Evolutionary conservation across 1,140 invertebrate genomes (phyloP), one percentile per base, ranked within the genome.

Genomic region (Tetraneura akinire): DNA sequence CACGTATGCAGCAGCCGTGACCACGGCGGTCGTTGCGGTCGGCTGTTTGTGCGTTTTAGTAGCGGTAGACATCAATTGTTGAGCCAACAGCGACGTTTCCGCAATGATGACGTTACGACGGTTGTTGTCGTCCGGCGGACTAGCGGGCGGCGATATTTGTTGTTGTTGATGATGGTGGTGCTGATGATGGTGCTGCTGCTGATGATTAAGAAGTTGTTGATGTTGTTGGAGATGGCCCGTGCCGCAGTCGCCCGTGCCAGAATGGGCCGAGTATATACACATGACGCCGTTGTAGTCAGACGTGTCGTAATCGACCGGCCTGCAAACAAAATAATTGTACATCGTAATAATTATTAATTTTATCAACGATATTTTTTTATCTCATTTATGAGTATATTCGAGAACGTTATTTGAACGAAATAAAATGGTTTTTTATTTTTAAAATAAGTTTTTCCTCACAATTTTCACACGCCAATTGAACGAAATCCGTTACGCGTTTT

Each of bases 241-340:
- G 8, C 32, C 32, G 18, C n/a, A 21, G 66, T 18, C 9, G 23
- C 6, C 47, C 3, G n/a, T 11, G 21, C 8, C 16, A 2, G 14
- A 11, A 9, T n/a, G 37, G n/a, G 64, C 10, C 14, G 68, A 18
- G 68, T 29, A 29, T 11, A 71, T 29, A 23, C 49, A 49, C 68
- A 71, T 51, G 23, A 71, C 47, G 9, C 47, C 45, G 68, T 51
- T 51, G 23, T 51, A 51, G 18, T 71, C 68, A 23, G 68, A 8
- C 21, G 66, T 6, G 18, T 32, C 26, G 68, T 29, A 71, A 32
- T 71, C 68, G 68, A 23, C 13, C 68, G n/a, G 51, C 68, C 68
- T 71, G 26, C 9, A 10, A 47, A 16, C 1, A 66, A 45, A 6
- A 5, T 47, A 16, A 45, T 23, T 3, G 42, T 21, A 49, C 8